Base-by-base conservation (phyloP, 2,888 invertebrate genomes). In the Hydropsyche betteni region DNA sequence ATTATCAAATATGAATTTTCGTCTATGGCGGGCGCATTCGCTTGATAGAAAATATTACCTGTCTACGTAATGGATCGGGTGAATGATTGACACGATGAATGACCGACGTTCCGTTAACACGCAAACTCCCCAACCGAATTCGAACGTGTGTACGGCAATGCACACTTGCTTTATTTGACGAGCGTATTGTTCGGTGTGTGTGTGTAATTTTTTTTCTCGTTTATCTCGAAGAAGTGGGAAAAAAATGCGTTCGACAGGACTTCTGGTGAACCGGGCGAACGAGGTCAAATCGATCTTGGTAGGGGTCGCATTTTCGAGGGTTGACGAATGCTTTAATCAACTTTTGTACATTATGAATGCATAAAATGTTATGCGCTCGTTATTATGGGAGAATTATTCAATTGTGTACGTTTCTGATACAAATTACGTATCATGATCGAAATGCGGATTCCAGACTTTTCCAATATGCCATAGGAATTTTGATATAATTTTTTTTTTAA, bases 31-130 rank as follows among this genome's bases (percentile, higher is more conserved):
- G 24, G 64, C 64, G 36, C 64, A 64, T 64, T 64, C 64, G 24
- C 64, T 64, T 36, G 64, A 64, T 64, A 64, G 64, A 64, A 64
- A 64, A 64, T 64, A 64, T 64, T 64, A 64, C 64, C 64, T 64
- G 64, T 64, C 55, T 71, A 52, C 64, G 71, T 74, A 78, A 78
- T 75, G 76, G 74, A 76, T 74, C 72, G 44, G 74, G 53, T 64
- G 73, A 64, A 69, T 78, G 76, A 78, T 78, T 75, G 75, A 78
- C 78, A 64, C 33, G 34, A 64, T 64, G 64, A 64, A 64, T 64
- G 64, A 64, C 64, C 64, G 64, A 64, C 64, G 64, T 64, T 64
- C 36, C 64, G 64, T 64, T 64, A 64, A 36, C 64, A 64, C 64
- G 64, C 64, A 64, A 64, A 64, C 64, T 64, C 36, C 58, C 64